Percentiles rank a stretch among this genome's conserved stretches.
Evolutionary conservation across 2,888 invertebrate genomes (phyloP).

Genomic region (Octonoba sinensis): DNA sequence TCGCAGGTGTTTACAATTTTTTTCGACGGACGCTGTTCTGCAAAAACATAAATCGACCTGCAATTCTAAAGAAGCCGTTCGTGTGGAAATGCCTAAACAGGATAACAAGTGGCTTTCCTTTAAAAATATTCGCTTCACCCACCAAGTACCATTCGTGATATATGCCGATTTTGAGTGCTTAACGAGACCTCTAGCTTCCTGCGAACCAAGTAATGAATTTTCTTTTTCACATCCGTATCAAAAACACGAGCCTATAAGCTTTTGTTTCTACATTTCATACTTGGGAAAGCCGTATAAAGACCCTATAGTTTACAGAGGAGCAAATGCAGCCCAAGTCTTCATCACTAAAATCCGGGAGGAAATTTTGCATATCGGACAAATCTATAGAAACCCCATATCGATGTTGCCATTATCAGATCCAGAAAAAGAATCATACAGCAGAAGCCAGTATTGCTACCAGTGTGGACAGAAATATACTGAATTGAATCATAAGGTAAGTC

Average conservation of each 20-base stretch:
- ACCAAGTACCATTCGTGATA: not conserved
- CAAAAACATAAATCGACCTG: not conserved
- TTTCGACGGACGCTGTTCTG: not conserved
- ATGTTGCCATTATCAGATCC: no score
- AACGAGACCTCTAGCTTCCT: not conserved
- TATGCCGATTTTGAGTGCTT: not conserved
- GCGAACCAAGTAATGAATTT: not conserved
- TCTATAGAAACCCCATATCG: no score
- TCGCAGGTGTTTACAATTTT: not conserved
- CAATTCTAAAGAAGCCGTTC: not conserved
- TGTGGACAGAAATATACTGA: no score
- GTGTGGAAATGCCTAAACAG: not conserved
- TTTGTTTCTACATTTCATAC: not conserved
- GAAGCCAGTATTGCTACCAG: no score
- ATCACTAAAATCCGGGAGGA: no score
- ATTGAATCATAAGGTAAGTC: no score
- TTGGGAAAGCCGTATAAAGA: not conserved
- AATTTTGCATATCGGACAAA: no score
- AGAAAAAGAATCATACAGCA: no score
- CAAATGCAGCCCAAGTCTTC: not conserved
- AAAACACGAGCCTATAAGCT: not conserved
- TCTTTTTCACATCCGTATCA: not conserved
- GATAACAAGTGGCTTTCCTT: not conserved
- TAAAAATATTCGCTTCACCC: not conserved
- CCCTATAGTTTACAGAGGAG: constrained; percentile 11